Conservation (phyloP, 2,888 invertebrate species). For the Bibio marci region DNA sequence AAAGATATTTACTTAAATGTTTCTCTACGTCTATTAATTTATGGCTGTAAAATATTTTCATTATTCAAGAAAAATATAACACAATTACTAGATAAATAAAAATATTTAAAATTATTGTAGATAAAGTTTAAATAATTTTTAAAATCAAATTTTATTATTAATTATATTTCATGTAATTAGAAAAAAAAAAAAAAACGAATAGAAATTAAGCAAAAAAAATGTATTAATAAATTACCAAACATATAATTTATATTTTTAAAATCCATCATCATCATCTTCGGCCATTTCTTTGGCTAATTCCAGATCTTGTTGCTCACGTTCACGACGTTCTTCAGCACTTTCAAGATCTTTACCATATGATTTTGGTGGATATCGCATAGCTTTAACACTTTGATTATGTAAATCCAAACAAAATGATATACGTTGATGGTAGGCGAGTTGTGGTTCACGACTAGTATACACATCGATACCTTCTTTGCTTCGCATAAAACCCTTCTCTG, state of each 20-base stretch:
- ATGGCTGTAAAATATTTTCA: too few relatives aligned
- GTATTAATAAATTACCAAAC: too few relatives aligned
- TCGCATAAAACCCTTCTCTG: slow-evolving; percentile 89
- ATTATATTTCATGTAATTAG: too few relatives aligned
- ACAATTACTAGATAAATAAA: too few relatives aligned
- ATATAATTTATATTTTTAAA: slow-evolving; percentile 20
- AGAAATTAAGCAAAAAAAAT: too few relatives aligned
- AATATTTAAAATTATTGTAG: too few relatives aligned
- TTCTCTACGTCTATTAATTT: too few relatives aligned
- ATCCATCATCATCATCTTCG: slow-evolving; percentile 94
- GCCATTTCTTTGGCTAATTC: slow-evolving; percentile 99
- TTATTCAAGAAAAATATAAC: too few relatives aligned
- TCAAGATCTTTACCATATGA: slow-evolving; percentile 97
- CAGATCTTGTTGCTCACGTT: slow-evolving; percentile 93
- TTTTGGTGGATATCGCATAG: slow-evolving; percentile 98
- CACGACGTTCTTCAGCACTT: slow-evolving; percentile 89
- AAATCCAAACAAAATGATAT: slow-evolving; percentile 95
- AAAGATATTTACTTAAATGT: too few relatives aligned
- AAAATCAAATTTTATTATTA: too few relatives aligned
- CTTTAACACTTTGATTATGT: slow-evolving; percentile 98
- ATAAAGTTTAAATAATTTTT: too few relatives aligned
- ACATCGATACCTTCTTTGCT: slow-evolving; percentile 95
- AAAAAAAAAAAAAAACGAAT: too few relatives aligned
- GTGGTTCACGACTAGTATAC: slow-evolving; percentile 92
- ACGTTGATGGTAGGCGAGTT: slow-evolving; percentile 89